These are phyloP conservation scores for Thymallus thymallus DNA, from an alignment of 2,113 vertebrate genomes.

Conservation along the genomic window DNA sequence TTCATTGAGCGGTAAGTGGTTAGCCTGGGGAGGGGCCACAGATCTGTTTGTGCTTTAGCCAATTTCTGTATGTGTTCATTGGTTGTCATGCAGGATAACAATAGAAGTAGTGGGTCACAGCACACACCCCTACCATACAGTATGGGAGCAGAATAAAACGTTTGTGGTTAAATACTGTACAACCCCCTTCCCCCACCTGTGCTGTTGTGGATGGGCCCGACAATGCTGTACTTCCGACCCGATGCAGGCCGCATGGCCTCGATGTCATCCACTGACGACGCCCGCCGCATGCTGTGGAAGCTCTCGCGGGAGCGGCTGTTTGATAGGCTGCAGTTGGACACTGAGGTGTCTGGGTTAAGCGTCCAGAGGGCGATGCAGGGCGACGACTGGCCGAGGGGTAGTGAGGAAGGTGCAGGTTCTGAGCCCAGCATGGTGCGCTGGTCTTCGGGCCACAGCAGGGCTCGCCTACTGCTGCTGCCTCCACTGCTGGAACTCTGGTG, in stretches of 20 bases:
- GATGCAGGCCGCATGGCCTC: constrained; percentile 85
- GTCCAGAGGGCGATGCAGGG: constrained; percentile 44
- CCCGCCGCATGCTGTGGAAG: constrained; percentile 87
- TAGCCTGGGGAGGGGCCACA: too few relatives aligned
- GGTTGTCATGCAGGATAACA: too few relatives aligned
- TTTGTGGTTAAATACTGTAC: too few relatives aligned
- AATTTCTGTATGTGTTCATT: too few relatives aligned
- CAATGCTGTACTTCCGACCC: constrained; percentile 69
- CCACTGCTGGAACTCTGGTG: constrained; percentile 7
- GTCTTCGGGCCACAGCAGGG: constrained; percentile 73
- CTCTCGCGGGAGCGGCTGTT: constrained; percentile 87
- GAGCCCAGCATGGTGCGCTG: constrained; percentile 68
- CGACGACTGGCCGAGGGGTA: constrained; percentile 66
- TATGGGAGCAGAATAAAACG: too few relatives aligned
- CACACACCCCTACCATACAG: too few relatives aligned
- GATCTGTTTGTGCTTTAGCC: too few relatives aligned
- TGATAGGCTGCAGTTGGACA: constrained; percentile 84
- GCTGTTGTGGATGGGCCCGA: constrained; percentile 77
- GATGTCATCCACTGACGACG: constrained; percentile 91
- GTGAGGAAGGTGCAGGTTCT: constrained; percentile 38
- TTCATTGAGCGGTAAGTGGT: too few relatives aligned
- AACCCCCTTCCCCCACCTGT: constrained; percentile 59
- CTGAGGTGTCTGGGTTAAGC: constrained; percentile 81
- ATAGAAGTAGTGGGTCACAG: too few relatives aligned
- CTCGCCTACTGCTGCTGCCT: constrained; percentile 29